Percentiles rank a stretch among this genome's conserved stretches.
Evolutionary conservation across 1,140 invertebrate genomes (phyloP).

Genomic region (Drosophila oshimai): DNA sequence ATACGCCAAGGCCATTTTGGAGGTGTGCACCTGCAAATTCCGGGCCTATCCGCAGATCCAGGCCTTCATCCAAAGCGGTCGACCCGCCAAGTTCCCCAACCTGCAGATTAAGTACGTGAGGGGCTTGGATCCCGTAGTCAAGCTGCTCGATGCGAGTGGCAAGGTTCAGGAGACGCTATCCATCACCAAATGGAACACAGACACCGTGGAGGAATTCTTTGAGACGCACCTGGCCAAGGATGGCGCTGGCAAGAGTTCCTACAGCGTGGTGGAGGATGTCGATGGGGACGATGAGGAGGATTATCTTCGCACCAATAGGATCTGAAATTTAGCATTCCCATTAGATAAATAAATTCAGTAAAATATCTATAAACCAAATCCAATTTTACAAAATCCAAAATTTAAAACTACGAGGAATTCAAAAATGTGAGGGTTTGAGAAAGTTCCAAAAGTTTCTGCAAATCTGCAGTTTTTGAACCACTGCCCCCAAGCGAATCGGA

Average conservation of each 20-base stretch:
- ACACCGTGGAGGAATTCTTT: conserved; percentile 97
- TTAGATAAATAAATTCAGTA: conserved; percentile 23
- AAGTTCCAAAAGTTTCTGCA: background rate
- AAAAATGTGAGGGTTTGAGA: no score
- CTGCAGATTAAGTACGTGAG: conserved; percentile 94
- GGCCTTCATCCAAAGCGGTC: conserved; percentile 96
- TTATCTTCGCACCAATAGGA: conserved; percentile 68
- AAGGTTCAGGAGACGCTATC: conserved; percentile 93
- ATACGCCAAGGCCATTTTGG: conserved; percentile 93
- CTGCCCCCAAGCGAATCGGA: background rate
- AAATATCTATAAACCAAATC: background rate
- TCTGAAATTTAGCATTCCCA: conserved; percentile 38
- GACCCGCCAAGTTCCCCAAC: conserved; percentile 93
- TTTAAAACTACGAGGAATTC: no score
- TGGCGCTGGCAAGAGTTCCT: conserved; percentile 54
- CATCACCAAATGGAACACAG: conserved; percentile 98
- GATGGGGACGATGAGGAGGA: conserved; percentile 62
- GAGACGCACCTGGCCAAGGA: conserved; percentile 89
- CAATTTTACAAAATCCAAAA: background rate
- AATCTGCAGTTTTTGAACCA: conserved; percentile 1
- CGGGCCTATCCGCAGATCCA: conserved; percentile 97
- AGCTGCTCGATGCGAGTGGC: conserved; percentile 92
- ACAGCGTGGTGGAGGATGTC: conserved; percentile 71
- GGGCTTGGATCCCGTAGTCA: conserved; percentile 96
- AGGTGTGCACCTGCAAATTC: conserved; percentile 98